Base-by-base conservation (phyloP, 2,113 vertebrate species). In the Odocoileus hemionus region DNA sequence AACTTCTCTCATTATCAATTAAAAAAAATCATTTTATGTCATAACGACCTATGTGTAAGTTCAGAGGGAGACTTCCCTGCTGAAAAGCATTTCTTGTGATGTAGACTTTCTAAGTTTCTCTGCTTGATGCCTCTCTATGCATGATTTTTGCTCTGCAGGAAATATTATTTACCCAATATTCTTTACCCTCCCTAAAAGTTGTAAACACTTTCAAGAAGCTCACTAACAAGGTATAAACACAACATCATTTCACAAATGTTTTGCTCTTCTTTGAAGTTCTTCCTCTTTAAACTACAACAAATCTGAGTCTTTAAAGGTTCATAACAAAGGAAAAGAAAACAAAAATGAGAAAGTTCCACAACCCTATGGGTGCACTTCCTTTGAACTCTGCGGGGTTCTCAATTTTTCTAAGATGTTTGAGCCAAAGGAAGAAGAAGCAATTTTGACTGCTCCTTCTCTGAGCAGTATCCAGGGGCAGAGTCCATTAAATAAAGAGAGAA, bases 161-260 rank as follows among this genome's bases (percentile, higher is more conserved):
- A 83, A 94, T 87, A 61, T 14, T 96, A 92, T 97, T 96, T 96
- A 92, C 45, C 50, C 78, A 94, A 57, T 93, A 97, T 95, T 91
- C 74, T 94, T 79, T 80, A 13, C 76, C 85, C 13, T 89, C 86
- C 94, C 86, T 97, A 95, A 55, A 94, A 93, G 95, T 91, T 86
- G 28, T 8, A 50, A 97, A 79, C 36, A 52, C 86, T 97, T 85
- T 88, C 61, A 97, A 92, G 78, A 92, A 55, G 54, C 64, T 96
- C 21, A 47, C 93, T 97, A 92, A 93, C 96, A 96, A 97, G 52
- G 54, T 82, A 82, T 80, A 94, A 98, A 74, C 55, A 96, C 80
- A 97, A 57, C 87, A 96, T 94, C 1, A 70, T 87, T 83, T 95
- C 86, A 82, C 43, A 89, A 80, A 64, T 93, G 96, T 92, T 96